Evolutionary conservation across 1,140 invertebrate species (phyloP).

Genomic region (Dreissena polymorpha): DNA sequence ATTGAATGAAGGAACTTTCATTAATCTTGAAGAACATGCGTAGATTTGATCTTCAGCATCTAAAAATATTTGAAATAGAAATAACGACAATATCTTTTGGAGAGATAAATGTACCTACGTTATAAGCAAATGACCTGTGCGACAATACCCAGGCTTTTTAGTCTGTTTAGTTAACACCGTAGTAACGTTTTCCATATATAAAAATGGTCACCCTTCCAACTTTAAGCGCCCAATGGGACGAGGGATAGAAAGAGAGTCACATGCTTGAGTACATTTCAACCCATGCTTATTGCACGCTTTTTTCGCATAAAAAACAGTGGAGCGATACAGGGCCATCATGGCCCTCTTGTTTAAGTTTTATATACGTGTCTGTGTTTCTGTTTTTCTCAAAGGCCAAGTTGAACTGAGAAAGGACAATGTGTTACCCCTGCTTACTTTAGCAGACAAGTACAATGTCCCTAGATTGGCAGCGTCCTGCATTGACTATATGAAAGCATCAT

Average conservation of each 20-base stretch:
- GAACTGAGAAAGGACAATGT: conserved; percentile 90
- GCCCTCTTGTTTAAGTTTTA: background rate
- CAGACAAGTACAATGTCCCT: conserved; percentile 97
- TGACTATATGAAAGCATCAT: conserved; percentile 93
- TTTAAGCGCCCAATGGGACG: too few relatives aligned
- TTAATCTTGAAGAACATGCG: too few relatives aligned
- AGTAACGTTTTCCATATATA: too few relatives aligned
- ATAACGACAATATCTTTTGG: background rate
- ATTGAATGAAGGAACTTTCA: too few relatives aligned
- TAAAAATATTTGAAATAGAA: background rate
- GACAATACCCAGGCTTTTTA: too few relatives aligned
- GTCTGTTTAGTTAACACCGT: too few relatives aligned
- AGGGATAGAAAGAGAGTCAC: background rate
- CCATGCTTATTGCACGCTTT: too few relatives aligned
- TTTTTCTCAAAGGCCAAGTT: conserved; percentile 82
- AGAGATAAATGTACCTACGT: background rate
- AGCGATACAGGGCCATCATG: background rate
- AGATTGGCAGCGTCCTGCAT: conserved; percentile 91
- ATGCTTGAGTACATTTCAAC: too few relatives aligned
- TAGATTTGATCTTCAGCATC: too few relatives aligned
- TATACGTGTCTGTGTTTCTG: background rate
- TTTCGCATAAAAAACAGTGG: too few relatives aligned
- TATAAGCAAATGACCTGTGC: background rate
- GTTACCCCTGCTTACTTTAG: conserved; percentile 92
- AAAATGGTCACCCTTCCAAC: background rate